Percentiles rank a stretch among this genome's conserved stretches.
Conservation (phyloP, 2,113 vertebrate genomes). For the Lethenteron reissneri region DNA sequence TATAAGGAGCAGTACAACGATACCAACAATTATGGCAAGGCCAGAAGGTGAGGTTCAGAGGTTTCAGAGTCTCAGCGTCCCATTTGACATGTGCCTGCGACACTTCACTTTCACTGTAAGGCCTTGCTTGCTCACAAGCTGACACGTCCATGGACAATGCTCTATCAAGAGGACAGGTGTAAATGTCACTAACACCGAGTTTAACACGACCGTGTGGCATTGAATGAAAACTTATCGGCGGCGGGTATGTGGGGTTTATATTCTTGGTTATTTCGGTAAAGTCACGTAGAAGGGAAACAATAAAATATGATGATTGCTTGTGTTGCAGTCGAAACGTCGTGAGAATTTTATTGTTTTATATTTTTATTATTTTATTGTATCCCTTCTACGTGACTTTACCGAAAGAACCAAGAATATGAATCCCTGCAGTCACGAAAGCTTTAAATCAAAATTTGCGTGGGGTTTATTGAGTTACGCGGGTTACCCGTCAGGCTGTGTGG, state of each 20-base stretch:
- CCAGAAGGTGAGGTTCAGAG: slow-evolving; percentile 46
- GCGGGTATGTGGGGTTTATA: background rate
- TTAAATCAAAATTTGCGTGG: background rate
- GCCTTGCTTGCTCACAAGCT: background rate
- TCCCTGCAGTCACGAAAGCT: no score
- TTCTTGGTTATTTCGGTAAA: no score
- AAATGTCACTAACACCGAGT: background rate
- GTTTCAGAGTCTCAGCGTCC: background rate
- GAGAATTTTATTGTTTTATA: no score
- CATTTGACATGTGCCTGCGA: background rate
- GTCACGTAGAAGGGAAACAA: no score
- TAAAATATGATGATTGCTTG: no score
- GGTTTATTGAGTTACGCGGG: no score
- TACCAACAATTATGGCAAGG: slow-evolving; percentile 82
- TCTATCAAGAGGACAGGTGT: background rate
- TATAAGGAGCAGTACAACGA: slow-evolving; percentile 88
- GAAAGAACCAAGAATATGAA: no score
- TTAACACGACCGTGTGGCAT: background rate
- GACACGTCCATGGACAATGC: no score
- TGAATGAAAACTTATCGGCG: background rate
- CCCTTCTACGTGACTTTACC: no score
- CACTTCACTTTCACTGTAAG: background rate
- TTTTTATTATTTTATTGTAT: no score
- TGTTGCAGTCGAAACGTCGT: no score
- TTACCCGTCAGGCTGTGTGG: no score